Conservation (phyloP, 2,113 vertebrate species). For the Prinia subflava region DNA sequence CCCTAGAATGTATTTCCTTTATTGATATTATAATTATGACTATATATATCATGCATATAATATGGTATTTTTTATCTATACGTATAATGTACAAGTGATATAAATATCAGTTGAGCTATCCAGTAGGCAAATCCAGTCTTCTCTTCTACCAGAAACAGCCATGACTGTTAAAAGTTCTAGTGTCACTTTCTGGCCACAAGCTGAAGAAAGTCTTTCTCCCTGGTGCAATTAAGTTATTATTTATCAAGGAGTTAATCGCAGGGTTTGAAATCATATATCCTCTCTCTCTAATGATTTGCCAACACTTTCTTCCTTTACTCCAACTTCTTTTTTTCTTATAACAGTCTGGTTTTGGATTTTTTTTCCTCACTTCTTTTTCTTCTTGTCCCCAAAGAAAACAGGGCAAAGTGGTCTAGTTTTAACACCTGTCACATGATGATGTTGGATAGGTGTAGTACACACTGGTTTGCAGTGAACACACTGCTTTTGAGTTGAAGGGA, state of each 20-base stretch:
- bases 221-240: neutral
- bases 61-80: neutral
- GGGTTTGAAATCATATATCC: neutral
- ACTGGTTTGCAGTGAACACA: neutral
- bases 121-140: neutral
- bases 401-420: neutral
- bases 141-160: neutral
- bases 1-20: neutral
- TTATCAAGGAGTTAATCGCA: neutral
- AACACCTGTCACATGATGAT: neutral
- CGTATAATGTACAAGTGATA: neutral
- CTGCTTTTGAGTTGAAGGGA: neutral
- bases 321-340: neutral
- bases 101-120: neutral
- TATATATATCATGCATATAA: accelerated
- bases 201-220: neutral
- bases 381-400: neutral
- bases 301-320: neutral
- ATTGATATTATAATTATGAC: neutral
- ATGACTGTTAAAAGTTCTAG: neutral
- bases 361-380: neutral
- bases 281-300: neutral
- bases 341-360: neutral
- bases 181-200: neutral
- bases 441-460: neutral